Percentiles rank a stretch among this genome's conserved stretches.
Conservation (phyloP, 2,888 invertebrate genomes). For the Drosophila neotestacea region DNA sequence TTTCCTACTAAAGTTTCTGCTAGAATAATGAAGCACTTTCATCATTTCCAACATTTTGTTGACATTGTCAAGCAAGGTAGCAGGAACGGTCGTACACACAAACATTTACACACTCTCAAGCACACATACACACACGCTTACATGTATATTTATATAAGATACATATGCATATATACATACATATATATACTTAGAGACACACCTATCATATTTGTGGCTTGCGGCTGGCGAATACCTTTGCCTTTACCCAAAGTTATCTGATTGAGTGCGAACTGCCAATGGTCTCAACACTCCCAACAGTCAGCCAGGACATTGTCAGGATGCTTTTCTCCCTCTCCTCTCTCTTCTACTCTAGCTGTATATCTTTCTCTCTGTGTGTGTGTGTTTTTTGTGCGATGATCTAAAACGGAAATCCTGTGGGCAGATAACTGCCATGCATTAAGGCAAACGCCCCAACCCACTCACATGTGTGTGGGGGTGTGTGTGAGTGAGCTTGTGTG, state of each 20-base stretch:
- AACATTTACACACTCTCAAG: background rate
- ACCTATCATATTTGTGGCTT: constrained; percentile 65
- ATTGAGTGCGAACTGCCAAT: constrained; percentile 85
- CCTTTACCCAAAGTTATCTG: constrained; percentile 81
- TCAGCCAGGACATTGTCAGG: constrained; percentile 46
- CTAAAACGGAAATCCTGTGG: constrained; percentile 84
- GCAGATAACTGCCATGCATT: constrained; percentile 77
- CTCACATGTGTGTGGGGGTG: background rate
- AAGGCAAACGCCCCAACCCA: constrained; percentile 36
- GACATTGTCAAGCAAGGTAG: constrained; percentile 1
- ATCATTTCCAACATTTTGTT: background rate
- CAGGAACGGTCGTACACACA: constrained; percentile 4
- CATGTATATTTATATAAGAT: background rate
- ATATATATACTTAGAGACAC: constrained; percentile 9
- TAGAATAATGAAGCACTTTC: background rate
- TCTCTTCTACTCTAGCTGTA: background rate
- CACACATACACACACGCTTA: no score
- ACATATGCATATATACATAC: background rate
- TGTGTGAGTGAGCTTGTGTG: constrained; percentile 14
- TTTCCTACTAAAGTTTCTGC: no score
- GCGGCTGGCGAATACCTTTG: constrained; percentile 73
- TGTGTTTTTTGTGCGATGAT: constrained; percentile 73
- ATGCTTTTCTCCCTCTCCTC: constrained; percentile 14
- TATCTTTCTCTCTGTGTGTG: constrained; percentile 20
- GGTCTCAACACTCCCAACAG: constrained; percentile 58